Evolutionary conservation across 1,140 invertebrate species (phyloP).

Genomic region (Drosophila nigrodunni): DNA sequence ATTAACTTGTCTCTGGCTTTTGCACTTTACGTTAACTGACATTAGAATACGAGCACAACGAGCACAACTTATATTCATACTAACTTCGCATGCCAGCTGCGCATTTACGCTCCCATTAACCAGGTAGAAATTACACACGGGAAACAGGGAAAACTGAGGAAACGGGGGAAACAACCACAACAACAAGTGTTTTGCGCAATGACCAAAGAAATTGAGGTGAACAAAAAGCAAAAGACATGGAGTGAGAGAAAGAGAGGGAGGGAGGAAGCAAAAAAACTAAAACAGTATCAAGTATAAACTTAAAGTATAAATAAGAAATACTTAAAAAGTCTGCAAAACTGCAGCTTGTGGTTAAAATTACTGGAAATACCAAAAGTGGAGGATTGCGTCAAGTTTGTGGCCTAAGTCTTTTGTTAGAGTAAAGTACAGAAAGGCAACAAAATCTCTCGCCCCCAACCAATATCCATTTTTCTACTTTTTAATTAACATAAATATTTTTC

Average conservation of each 20-base stretch:
- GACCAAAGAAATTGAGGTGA: slow-evolving; percentile 61
- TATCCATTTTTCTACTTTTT: slow-evolving; percentile 33
- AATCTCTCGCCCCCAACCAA: slow-evolving; percentile 25
- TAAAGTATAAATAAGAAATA: slow-evolving; percentile 29
- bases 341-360: slow-evolving; percentile 41
- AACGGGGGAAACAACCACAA: slow-evolving; percentile 20
- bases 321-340: slow-evolving; percentile 52
- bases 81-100: slow-evolving; percentile 76
- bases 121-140: slow-evolving; percentile 62
- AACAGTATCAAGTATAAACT: slow-evolving; percentile 34
- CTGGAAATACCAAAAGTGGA: slow-evolving; percentile 16
- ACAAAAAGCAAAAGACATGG: slow-evolving; percentile 1
- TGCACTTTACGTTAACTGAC: slow-evolving; percentile 76
- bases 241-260: background rate
- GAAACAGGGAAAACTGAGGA: slow-evolving; percentile 9
- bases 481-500: slow-evolving; percentile 74
- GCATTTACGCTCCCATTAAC: slow-evolving; percentile 81
- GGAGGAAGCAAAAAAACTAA: slow-evolving; percentile 17
- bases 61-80: slow-evolving; percentile 50
- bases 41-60: slow-evolving; percentile 60
- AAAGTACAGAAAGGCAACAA: slow-evolving; percentile 14
- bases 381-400: slow-evolving; percentile 46
- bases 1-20: slow-evolving; percentile 80
- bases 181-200: slow-evolving; percentile 75
- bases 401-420: slow-evolving; percentile 56